These are phyloP conservation scores for Coelinius sp. DNA, from an alignment of 2,888 invertebrate genomes.

Conservation along the genomic window DNA sequence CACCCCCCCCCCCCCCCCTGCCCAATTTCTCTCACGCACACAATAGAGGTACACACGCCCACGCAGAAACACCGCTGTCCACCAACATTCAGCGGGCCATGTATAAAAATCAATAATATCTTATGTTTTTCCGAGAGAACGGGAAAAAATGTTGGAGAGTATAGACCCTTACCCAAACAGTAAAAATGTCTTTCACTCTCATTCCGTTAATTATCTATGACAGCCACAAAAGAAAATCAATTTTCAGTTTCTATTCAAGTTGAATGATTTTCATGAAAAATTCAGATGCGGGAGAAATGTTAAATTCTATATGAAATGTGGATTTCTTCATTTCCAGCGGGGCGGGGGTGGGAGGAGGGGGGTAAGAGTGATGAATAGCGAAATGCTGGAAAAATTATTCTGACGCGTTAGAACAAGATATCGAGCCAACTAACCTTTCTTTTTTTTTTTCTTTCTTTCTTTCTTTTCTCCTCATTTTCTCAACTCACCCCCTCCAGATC, in stretches of 20 bases:
- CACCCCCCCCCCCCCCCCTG: neutral
- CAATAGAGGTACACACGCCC: conserved; percentile 46
- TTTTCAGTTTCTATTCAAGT: neutral
- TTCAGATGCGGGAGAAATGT: neutral
- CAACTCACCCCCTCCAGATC: conserved; percentile 52
- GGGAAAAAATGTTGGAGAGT: conserved; percentile 54
- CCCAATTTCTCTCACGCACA: conserved; percentile 36
- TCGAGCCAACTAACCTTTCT: conserved; percentile 51
- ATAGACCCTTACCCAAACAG: conserved; percentile 7
- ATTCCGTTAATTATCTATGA: conserved; percentile 9
- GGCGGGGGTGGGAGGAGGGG: neutral
- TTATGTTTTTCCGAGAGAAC: conserved; percentile 67
- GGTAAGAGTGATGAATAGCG: neutral
- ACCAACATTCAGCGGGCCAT: conserved; percentile 53
- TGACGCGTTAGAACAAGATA: conserved; percentile 45
- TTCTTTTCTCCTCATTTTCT: conserved; percentile 46
- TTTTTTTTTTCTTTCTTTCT: conserved; percentile 48
- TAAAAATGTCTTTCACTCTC: conserved; percentile 12
- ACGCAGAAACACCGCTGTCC: conserved; percentile 45
- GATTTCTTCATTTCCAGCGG: neutral
- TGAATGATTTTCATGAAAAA: neutral
- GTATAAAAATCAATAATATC: conserved; percentile 71
- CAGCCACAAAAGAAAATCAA: neutral
- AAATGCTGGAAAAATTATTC: conserved; percentile 13
- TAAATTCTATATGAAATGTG: neutral